These are phyloP conservation scores for Heterochromis multidens DNA, from an alignment of 2,113 vertebrate species.

Conservation along the genomic window DNA sequence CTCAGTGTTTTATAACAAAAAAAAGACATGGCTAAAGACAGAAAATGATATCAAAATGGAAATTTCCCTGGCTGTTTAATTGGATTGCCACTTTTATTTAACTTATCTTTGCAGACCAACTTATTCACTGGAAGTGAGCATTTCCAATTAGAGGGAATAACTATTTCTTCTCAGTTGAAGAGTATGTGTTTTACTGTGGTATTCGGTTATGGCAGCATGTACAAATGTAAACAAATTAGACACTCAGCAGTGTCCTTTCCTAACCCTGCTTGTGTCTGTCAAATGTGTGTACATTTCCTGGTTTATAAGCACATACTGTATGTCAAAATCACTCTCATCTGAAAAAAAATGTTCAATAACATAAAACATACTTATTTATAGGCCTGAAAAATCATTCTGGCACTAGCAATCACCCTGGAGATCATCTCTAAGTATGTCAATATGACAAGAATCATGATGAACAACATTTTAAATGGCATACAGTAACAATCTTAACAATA, in stretches of 20 bases:
- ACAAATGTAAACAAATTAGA: constrained; percentile 56
- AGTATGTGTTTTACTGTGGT: constrained; percentile 40
- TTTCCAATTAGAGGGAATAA: constrained; percentile 70
- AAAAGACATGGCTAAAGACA: constrained; percentile 64
- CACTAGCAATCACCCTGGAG: constrained; percentile 36
- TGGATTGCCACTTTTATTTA: constrained; percentile 76
- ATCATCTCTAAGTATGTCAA: constrained; percentile 59
- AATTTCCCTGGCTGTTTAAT: constrained; percentile 76
- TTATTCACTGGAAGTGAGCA: constrained; percentile 65
- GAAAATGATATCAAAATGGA: constrained; percentile 67
- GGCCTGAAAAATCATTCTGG: constrained; percentile 32
- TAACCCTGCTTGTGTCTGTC: constrained; percentile 20
- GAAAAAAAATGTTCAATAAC: background rate
- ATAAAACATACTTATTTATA: constrained; percentile 57
- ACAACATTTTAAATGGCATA: constrained; percentile 62
- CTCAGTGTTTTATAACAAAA: constrained; percentile 72
- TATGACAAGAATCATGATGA: constrained; percentile 69
- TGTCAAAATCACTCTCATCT: constrained; percentile 19
- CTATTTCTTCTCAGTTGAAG: constrained; percentile 59
- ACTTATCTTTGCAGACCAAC: constrained; percentile 67
- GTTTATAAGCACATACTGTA: constrained; percentile 16
- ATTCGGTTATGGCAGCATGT: constrained; percentile 44
- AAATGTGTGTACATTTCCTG: constrained; percentile 10
- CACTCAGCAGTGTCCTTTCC: background rate
- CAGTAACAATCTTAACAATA: constrained; percentile 69